Evolutionary conservation across 2,888 invertebrate species (phyloP), one percentile per base, ranked within the genome.

Genomic region (Mimas tiliae): DNA sequence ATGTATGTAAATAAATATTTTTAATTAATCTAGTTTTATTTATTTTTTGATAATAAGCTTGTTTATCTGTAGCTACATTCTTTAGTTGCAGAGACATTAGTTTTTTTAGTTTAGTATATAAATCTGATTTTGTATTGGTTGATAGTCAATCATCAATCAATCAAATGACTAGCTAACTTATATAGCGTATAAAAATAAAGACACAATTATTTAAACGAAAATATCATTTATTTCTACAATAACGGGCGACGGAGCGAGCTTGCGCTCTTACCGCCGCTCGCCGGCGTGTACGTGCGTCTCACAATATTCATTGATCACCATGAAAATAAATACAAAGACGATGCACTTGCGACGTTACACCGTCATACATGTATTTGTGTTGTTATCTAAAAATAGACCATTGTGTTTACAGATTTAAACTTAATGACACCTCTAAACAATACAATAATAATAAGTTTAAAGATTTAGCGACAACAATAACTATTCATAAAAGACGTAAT

Each of bases 191-290:
- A 58, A 55, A 58, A 58, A 58, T 58, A 85, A 90, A 86, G 83
- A 86, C 79, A 79, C 84, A 84, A 86, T 86, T 77, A 74, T 85
- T 83, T 93, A 93, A 93, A 93, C 93, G 92, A 93, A 93, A 93
- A 93, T 93, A 93, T 92, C 91, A 91, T 93, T 93, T 93, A 93
- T 92, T 93, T 91, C 93, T 93, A 93, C 86, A 89, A 86, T 89
- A 91, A 89, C 85, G 89, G 82, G 83, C 86, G 83, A 79, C 86
- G 83, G 81, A 82, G 79, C 78, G 77, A 76, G 79, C 76, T 74
- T 73, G 69, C 79, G 80, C 80, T 75, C 78, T 72, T 79, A 76
- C 78, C 79, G 84, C 79, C 84, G 76, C 69, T 42, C 66, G 75
- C 75, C 80, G 67, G 73, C 84, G 79, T 87, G 82, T 83, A 83